Base-by-base conservation (phyloP, 2,888 invertebrate genomes). In the Glyphotaelius pellucidus region DNA sequence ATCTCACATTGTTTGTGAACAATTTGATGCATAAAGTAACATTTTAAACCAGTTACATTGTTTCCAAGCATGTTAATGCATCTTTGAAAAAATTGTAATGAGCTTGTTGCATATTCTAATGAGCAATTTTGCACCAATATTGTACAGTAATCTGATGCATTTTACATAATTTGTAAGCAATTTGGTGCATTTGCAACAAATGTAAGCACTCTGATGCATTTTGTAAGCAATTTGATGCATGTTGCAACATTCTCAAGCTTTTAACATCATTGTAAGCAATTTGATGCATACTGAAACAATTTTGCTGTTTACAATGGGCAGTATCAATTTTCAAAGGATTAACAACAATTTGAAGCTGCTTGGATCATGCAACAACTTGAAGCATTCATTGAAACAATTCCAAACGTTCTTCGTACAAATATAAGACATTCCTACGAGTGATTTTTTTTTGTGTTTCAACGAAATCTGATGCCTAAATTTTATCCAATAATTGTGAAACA, bases 401-500 rank as follows among this genome's bases (percentile, higher is more conserved):
- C 32, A 32, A 31, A 83, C 12, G 32, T 83, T 32, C 83, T 32
- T 32, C 31, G 35, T 32, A 83, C 14, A 83, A 83, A 83, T 83
- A 7, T 19, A 32, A 83, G 83, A 83, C 83, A 83, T 83, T 83
- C 83, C 83, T 2, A 83, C 83, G 83, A 32, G 83, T 83, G 83
- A 83, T 67, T 67, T 67, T 67, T 42, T 67, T 67, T 67, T 67
- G 67, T 67, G 67, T 67, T 67, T 67, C 67, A 19, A 52, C 52
- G 67, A 67, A 67, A 67, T 67, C 25, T 25, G n/a, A 19, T n/a
- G 67, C 67, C 67, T 67, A 67, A 67, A 67, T 25, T 67, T 67
- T 67, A 25, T 67, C 67, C 67, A 67, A 25, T 67, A 47, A 47
- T 47, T 47, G 47, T 47, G 47, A 47, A 47, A 47, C 47, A 47